A percentile compares a stretch with the other conserved stretches of the same genome.
Conservation (phyloP, 2,113 vertebrate species). For the Rhinolophus sinicus region DNA sequence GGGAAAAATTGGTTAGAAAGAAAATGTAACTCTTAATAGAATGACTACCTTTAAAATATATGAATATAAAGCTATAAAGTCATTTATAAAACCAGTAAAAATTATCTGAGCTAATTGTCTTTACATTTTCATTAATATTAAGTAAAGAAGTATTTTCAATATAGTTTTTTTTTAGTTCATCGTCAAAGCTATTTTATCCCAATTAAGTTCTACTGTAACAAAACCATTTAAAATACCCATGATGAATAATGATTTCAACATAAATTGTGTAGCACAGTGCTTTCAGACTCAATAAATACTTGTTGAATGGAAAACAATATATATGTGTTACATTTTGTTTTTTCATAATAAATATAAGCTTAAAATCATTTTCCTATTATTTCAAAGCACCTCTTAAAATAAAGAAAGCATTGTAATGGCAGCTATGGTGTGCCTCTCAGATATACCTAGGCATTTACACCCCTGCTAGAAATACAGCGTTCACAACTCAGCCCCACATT, state of each 20-base stretch:
- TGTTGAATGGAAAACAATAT: neutral
- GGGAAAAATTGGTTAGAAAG: neutral
- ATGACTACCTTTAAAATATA: neutral
- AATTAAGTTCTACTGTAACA: neutral
- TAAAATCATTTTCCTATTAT: neutral
- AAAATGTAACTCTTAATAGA: neutral
- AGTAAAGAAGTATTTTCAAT: neutral
- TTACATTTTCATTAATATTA: slow-evolving; percentile 13
- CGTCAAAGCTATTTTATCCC: neutral
- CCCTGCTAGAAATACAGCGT: fast-evolving
- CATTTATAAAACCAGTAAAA: neutral
- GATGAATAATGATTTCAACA: neutral
- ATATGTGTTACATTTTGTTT: neutral
- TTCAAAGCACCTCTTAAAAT: neutral
- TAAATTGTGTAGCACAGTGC: neutral
- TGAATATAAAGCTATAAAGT: neutral
- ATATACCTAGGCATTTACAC: neutral
- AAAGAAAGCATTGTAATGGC: neutral
- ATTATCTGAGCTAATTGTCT: neutral
- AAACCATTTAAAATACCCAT: neutral
- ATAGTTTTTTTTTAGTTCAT: neutral
- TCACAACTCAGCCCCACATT: neutral
- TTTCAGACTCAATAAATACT: neutral
- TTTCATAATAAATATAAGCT: neutral
- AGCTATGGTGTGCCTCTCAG: fast-evolving